Base-by-base conservation (phyloP, 2,113 vertebrate genomes). In the Anoura caudifer region DNA sequence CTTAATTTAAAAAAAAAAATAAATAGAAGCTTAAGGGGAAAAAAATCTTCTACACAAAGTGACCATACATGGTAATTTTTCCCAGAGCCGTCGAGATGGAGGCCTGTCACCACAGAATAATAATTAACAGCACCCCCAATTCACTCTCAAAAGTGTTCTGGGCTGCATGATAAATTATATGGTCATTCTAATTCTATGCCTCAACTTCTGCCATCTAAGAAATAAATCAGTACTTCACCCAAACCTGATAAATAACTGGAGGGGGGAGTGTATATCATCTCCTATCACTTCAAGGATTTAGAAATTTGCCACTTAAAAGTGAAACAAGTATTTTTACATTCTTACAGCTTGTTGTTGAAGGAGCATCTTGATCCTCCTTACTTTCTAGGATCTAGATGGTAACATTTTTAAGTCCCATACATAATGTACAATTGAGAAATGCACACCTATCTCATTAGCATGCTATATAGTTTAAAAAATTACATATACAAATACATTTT, bases 191-290 rank as follows among this genome's bases (percentile, higher is more conserved):
- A 20, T 75, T 93, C 85, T 86, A 38, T 19, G 52, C 41, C 43
- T 80, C 84, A 95, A 81, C 47, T 93, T 95, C 59, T 24, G 52
- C 94, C 65, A 72, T n/a, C 67, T 88, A 85, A 77, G 28, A 96
- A 92, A 79, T 65, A 59, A 67, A 96, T 67, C n/a, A 76, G 16
- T 36, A 67, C 33, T 76, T 79, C 22, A 84, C 33, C 17, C 69
- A 96, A 75, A 76, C 24, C 61, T 36, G 14, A 67, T 63, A 63
- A 63, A 63, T 31, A 63, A 24, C 22, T 26, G 22, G 54, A 20
- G 54, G 38, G 15, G 19, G 75, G 38, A 31, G 45, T 52, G 8
- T 54, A 13, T 0, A 63, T 76, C 72, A 52, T 47, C 45, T 84
- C 28, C 56, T 13, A 87, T 5, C 19, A 76, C 31, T 59, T 77